A percentile compares a stretch with the other conserved stretches of the same genome.
Evolutionary conservation across 2,113 vertebrate genomes (phyloP).

Genomic region (Alces alces): DNA sequence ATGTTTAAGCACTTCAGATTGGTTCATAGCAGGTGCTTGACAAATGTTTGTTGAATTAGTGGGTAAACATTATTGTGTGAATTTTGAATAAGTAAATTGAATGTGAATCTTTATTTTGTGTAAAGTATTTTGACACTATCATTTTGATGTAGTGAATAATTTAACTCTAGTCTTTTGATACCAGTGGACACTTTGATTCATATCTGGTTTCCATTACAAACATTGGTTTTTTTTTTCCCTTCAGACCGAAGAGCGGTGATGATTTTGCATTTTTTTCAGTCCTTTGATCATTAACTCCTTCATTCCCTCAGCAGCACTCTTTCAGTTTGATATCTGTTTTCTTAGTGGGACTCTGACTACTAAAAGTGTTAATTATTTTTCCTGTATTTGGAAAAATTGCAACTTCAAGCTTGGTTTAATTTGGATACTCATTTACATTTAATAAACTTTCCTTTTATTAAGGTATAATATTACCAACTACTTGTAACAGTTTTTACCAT

Average conservation of each 20-base stretch:
- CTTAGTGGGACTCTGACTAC: background rate
- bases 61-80: background rate
- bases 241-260: background rate
- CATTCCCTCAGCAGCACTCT: background rate
- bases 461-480: background rate
- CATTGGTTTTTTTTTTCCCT: background rate
- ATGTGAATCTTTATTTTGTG: background rate
- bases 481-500: background rate
- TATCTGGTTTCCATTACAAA: background rate
- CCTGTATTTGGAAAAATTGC: background rate
- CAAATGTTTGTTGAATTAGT: background rate
- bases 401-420: background rate
- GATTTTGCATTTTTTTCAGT: background rate
- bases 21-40: background rate
- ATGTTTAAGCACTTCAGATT: background rate
- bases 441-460: background rate
- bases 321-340: background rate
- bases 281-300: background rate
- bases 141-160: background rate
- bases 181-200: background rate
- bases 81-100: background rate
- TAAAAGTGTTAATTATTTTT: background rate
- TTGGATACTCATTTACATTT: background rate
- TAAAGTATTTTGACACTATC: background rate
- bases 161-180: background rate